Base-by-base conservation (phyloP, 2,797 vertebrate genomes). In the Hapalemur alaotrensis region DNA sequence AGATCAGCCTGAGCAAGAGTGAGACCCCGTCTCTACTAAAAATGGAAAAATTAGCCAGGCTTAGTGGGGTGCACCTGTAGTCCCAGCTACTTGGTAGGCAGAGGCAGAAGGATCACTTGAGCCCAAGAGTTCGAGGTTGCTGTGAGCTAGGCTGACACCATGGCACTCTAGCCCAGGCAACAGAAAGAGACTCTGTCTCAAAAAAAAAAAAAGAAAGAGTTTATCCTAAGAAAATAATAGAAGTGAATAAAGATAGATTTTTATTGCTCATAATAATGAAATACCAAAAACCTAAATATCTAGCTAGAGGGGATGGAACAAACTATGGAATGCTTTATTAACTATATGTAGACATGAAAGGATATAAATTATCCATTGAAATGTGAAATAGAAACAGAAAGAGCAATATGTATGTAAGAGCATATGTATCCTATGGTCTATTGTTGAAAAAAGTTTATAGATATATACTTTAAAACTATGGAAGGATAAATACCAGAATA, bases 161-260 rank as follows among this genome's bases (percentile, higher is more conserved):
- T 2, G 2, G 28, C 28, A 32, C 72, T 32, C 15, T 5, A 30
- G 4, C 25, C 72, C 28, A 15, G 1, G 72, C 23, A 43, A 73
- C 72, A 46, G 28, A 46, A 7, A 10, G 15, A 73, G 28, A 73
- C 43, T 17, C 13, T n/a, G 13, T 61, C 59, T 75, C 10, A 59
- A 61, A 46, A 57, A 59, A 59, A 59, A 46, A 85, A 73, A 59
- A 59, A 59, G 46, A n/a, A 86, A 73, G 23, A 57, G 25, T 73
- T 65, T 35, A 54, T 54, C 38, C 85, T n/a, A 61, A 80, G 92
- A 80, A 93, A 93, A 72, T 41, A 70, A 52, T 22, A 83, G 25
- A 80, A 72, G 25, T 12, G 14, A 86, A 69, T 80, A 80, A 59
- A 79, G 41, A 52, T 52, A 25, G 8, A 54, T 69, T 57, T 59